Base-by-base conservation (phyloP, 2,797 vertebrate genomes). In the Arremon aurantiirostris region DNA sequence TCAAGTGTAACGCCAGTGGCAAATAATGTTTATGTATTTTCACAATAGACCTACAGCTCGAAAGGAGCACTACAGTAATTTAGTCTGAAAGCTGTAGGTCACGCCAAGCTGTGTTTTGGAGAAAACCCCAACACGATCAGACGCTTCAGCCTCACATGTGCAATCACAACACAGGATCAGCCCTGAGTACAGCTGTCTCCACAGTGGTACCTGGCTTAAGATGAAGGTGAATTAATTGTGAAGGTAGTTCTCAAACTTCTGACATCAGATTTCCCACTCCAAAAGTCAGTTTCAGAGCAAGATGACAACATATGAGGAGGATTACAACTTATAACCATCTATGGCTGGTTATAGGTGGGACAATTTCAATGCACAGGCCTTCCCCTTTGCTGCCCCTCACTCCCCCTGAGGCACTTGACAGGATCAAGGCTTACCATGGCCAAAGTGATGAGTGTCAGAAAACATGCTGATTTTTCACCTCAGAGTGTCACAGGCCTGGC, bases 21-120 rank as follows among this genome's bases (percentile, higher is more conserved):
- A 78, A 94, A 81, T 57, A 75, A 47, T 44, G 81, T 65, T 81
- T 75, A 68, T 66, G 20, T n/a, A 76, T 79, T 90, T 90, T 91
- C 2, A 4, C 59, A 69, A 49, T 4, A 79, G 85, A 47, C 72
- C 28, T 86, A 28, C 68, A 82, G 35, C 41, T 69, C 17, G 27
- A 77, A 87, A 85, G 9, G 11, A 86, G 21, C 21, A 55, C 72
- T 59, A 56, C 1, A 5, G 55, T 49, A 44, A 83, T 50, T 71
- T 68, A 78, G 55, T 71, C 61, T 91, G 80, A 86, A 83, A 90
- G 56, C 70, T 71, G 60, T 18, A 82, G 56, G 71, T 77, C 63
- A 73, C 1, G 44, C 57, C 70, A 80, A 78, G 17, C 53, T 26
- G 13, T 47, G 26, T 57, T 94, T 80, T 61, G 44, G 76, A 88